Base-by-base conservation (phyloP, 2,797 vertebrate genomes). In the Lutjanus campechanus region DNA sequence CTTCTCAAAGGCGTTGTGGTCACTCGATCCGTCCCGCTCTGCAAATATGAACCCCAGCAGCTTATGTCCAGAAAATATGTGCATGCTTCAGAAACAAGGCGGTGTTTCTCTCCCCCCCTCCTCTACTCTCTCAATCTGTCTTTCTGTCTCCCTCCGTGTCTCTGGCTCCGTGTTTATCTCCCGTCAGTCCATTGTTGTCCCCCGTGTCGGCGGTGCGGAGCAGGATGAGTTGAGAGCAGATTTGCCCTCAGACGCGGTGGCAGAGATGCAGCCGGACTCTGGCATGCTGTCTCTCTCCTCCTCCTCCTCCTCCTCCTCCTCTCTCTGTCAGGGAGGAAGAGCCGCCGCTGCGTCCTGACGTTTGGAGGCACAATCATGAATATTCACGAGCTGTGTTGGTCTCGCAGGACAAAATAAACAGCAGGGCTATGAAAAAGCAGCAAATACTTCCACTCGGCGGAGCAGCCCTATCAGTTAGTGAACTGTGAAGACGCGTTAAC, bases 351-450 rank as follows among this genome's bases (percentile, higher is more conserved):
- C 90, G 89, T 92, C 89, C 90, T 95, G 91, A 94, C 93, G 94
- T 94, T 86, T 16, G 46, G 80, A 90, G 88, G 76, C 89, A 70
- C 83, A 60, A 59, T 92, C 93, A 95, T 95, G 92, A 95, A 95
- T 96, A 95, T 95, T 93, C 93, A 96, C 44, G 49, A 73, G 77
- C 69, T 25, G 83, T 55, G 50, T 72, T 73, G 68, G 67, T 66
- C 20, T 83, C 68, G 49, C 50, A 69, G 87, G 84, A 76, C 74
- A 25, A 75, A 77, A 93, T 61, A 88, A 88, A 86, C 81, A 79
- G 50, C 59, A 62, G 60, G n/a, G 61, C 53, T 9, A 40, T 43
- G 53, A 66, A 43, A 43, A 60, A 79, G 82, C 66, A 43, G 79
- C 67, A 41, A 56, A 75, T 22, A 43, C 66, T 83, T 85, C 59